These are phyloP conservation scores for Drosophila infuscata DNA, from an alignment of 2,888 invertebrate genomes.

Conservation along the genomic window DNA sequence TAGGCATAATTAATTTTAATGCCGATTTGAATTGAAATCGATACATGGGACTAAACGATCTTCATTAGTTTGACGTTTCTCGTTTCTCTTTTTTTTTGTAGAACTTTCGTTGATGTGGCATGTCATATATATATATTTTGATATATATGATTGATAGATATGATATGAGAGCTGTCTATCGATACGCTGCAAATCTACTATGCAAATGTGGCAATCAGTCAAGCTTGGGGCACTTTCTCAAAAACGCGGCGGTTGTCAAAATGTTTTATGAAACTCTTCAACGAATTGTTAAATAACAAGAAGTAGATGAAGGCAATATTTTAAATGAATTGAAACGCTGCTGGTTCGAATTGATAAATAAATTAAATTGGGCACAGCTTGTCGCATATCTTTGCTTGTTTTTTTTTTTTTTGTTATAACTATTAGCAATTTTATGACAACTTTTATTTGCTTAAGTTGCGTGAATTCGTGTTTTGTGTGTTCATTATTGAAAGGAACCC, in stretches of 20 bases:
- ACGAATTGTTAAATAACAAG: slow-evolving; percentile 57
- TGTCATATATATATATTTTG: not conserved
- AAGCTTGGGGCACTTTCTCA: slow-evolving; percentile 56
- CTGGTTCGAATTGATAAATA: slow-evolving; percentile 49
- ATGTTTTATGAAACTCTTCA: slow-evolving; percentile 63
- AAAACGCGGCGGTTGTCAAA: slow-evolving; percentile 39
- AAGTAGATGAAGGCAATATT: slow-evolving; percentile 34
- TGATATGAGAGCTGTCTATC: slow-evolving; percentile 17
- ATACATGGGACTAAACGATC: slow-evolving; percentile 10
- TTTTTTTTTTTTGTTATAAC: slow-evolving; percentile 26
- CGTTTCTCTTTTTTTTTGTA: not conserved
- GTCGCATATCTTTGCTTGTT: slow-evolving; percentile 8
- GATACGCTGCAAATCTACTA: slow-evolving; percentile 18
- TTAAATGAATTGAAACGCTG: slow-evolving; percentile 55
- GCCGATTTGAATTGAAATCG: slow-evolving; percentile 14
- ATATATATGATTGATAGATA: slow-evolving; percentile 4
- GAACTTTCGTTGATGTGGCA: slow-evolving; percentile 9
- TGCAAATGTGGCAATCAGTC: slow-evolving; percentile 37
- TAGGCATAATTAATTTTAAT: slow-evolving; percentile 15
- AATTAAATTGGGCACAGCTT: slow-evolving; percentile 55
- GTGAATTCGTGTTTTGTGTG: slow-evolving; percentile 37
- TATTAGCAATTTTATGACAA: slow-evolving; percentile 72
- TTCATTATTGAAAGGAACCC: slow-evolving; percentile 10
- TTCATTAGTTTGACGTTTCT: slow-evolving; percentile 10
- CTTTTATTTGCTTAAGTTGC: slow-evolving; percentile 72